Evolutionary conservation across 2,888 invertebrate species (phyloP).

Genomic region (Zelleria hepariella): DNA sequence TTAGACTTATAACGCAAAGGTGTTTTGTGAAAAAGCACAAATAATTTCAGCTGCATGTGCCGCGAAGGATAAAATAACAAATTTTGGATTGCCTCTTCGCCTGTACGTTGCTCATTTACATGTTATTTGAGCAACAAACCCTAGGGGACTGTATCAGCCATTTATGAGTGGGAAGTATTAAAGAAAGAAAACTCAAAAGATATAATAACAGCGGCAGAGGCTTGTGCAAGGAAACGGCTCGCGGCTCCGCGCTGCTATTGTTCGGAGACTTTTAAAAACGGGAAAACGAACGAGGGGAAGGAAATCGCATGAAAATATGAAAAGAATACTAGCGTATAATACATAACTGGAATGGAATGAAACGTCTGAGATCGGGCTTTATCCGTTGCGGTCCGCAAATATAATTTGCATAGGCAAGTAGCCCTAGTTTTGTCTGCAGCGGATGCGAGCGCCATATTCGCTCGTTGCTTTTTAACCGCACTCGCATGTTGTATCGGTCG

Average conservation of each 20-base stretch:
- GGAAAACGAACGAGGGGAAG: constrained; percentile 68
- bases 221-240: constrained; percentile 64
- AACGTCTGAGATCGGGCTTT: constrained; percentile 66
- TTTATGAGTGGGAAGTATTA: constrained; percentile 71
- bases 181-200: constrained; percentile 67
- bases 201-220: constrained; percentile 63
- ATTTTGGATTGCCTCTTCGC: constrained; percentile 32
- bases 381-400: constrained; percentile 67
- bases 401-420: constrained; percentile 74
- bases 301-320: constrained; percentile 73
- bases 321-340: constrained; percentile 60
- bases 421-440: constrained; percentile 68
- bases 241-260: constrained; percentile 63
- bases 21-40: not conserved
- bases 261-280: constrained; percentile 66
- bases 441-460: constrained; percentile 70
- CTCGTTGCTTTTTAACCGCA: constrained; percentile 69
- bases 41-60: no score
- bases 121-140: constrained; percentile 67
- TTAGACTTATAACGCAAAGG: not conserved
- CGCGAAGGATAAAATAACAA: not conserved
- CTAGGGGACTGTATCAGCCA: constrained; percentile 68
- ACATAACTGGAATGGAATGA: constrained; percentile 65
- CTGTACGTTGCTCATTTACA: constrained; percentile 61
- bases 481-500: constrained; percentile 60